Conservation (phyloP, 2,113 vertebrate species). For the Tetrao urogallus region DNA sequence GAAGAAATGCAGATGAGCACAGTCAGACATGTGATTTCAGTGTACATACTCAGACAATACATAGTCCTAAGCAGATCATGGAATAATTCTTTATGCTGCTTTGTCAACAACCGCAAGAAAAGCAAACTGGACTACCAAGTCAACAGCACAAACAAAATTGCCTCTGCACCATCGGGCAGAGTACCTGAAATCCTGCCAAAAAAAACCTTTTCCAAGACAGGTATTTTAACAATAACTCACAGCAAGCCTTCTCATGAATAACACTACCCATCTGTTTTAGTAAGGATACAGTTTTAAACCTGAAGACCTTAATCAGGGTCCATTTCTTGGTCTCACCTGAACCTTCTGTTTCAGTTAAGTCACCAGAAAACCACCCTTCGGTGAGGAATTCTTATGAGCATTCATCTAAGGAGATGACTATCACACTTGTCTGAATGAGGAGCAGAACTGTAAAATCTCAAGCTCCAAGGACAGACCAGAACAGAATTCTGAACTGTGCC, state of each 20-base stretch:
- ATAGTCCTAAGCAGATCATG: neutral
- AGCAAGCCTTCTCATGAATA: neutral
- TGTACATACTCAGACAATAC: neutral
- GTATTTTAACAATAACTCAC: neutral
- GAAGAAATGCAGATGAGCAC: neutral
- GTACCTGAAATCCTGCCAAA: neutral
- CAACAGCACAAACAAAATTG: neutral
- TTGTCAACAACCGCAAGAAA: neutral
- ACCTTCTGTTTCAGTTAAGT: neutral
- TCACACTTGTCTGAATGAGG: neutral
- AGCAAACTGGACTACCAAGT: neutral
- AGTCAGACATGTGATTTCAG: neutral
- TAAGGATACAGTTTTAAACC: neutral
- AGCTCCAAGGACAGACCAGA: neutral
- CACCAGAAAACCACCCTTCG: neutral
- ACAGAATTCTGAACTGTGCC: neutral
- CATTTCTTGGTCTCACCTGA: neutral
- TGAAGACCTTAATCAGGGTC: neutral
- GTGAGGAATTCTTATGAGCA: neutral
- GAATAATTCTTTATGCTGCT: neutral
- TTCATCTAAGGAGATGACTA: neutral
- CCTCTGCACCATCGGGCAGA: neutral
- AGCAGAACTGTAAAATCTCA: neutral
- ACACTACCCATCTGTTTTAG: neutral
- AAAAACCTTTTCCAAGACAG: neutral